Base-by-base conservation (phyloP, 2,113 vertebrate genomes). In the Phoxinus phoxinus region DNA sequence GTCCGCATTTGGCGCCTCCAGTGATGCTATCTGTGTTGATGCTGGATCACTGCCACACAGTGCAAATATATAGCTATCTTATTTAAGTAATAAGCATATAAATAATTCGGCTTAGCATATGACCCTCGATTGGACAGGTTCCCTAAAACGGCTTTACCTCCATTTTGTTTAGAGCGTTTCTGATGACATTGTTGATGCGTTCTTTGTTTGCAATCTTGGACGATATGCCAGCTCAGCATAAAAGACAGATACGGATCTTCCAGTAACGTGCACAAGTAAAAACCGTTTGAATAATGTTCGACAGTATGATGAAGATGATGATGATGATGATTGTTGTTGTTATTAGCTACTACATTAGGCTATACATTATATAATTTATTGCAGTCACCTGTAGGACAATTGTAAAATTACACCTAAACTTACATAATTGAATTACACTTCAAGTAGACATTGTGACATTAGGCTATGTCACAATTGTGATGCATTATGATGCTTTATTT, bases 21-120 rank as follows among this genome's bases (percentile, higher is more conserved):
- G 63, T 89, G 93, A 94, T 93, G 90, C 53, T 93, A 93, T 94
- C 91, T 86, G 86, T 75, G 75, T 87, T 86, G 73, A 84, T 85
- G 78, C 85, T 90, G 87, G 86, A 88, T 48, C 61, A 76, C 53
- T 58, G 87, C 86, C 87, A 86, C 25, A 23, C 56, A 21, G 46
- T 76, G 56, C 51, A 88, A 32, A 76, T 76, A 72, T 61, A 61
- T 25, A 25, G 21, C 53, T 23, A 56, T 56, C 53, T 56, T 71
- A 37, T 41, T 37, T 71, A 23, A 71, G 19, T 19, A 37, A 10
- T 71, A n/a, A 21, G 53, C 53, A 11, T 41, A 21, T 1, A 21
- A 5, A 71, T 71, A 41, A 41, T 41, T 41, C 8, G 41, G 41
- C 41, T 9, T 41, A 41, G 8, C 41, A 71, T 35, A 71, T 71